phyloP scores from a whole-genome alignment of 2,888 invertebrate genomes.

The Dusona sp. region DNA sequence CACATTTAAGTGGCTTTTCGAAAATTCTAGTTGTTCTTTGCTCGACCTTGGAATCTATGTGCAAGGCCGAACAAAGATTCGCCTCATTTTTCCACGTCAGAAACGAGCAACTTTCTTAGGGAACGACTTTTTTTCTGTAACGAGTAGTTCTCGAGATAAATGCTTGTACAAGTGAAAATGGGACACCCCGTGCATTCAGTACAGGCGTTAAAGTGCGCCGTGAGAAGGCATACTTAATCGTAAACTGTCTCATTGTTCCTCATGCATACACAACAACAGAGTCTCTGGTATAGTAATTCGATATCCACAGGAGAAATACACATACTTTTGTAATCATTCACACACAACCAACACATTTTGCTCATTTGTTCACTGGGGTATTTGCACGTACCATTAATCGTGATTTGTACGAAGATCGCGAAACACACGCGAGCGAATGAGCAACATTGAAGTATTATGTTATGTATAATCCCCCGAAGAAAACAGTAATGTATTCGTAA shows the following conservation, averaged over 20 bases:
- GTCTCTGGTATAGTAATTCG: not conserved
- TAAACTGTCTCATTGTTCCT: conserved; percentile 64
- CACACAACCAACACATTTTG: conserved; percentile 22
- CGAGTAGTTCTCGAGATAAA: not conserved
- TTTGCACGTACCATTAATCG: conserved; percentile 62
- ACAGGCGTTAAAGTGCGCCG: conserved; percentile 33
- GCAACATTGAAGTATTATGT: conserved; percentile 48
- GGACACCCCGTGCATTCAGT: not conserved
- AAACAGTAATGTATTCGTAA: not conserved
- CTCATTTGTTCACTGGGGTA: conserved; percentile 57
- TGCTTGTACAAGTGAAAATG: not conserved
- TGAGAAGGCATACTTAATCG: conserved; percentile 64
- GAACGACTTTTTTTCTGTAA: not conserved
- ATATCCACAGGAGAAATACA: not conserved
- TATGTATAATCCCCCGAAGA: not conserved
- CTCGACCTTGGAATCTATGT: not conserved
- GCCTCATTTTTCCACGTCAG: not conserved
- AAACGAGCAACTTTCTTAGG: not conserved
- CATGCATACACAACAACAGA: conserved; percentile 10
- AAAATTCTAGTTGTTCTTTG: not conserved
- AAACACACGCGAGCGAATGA: conserved; percentile 50
- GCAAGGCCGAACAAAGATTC: not conserved
- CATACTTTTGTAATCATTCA: not conserved
- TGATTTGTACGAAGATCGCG: conserved; percentile 53
- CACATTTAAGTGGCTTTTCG: not conserved